These are phyloP conservation scores for Trachelus tabidus DNA, from an alignment of 2,888 invertebrate species.

Conservation along the genomic window DNA sequence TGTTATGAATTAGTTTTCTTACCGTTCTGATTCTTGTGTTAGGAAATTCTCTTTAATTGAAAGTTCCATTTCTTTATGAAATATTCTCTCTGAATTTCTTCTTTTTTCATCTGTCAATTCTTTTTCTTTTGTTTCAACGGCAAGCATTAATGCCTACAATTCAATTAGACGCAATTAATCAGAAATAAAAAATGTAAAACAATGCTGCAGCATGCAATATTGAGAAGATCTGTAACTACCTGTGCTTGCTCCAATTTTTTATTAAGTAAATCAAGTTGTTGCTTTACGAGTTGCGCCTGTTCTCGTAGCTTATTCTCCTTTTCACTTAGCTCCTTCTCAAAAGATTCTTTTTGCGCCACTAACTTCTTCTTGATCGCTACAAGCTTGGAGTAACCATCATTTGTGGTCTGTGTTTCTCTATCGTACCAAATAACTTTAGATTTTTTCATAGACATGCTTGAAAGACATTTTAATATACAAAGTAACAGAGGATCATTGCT, in stretches of 20 bases:
- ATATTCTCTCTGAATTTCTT: slow-evolving; percentile 42
- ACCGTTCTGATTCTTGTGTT: slow-evolving; percentile 54
- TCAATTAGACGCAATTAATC: neutral
- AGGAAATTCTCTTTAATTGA: slow-evolving; percentile 52
- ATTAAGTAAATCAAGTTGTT: slow-evolving; percentile 47
- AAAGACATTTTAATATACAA: slow-evolving; percentile 52
- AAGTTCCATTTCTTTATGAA: slow-evolving; percentile 53
- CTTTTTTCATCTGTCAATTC: slow-evolving; percentile 44
- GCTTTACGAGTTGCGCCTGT: slow-evolving; percentile 48
- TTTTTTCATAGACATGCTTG: slow-evolving; percentile 19
- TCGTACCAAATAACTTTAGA: slow-evolving; percentile 2
- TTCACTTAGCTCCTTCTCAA: slow-evolving; percentile 44
- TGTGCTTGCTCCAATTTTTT: slow-evolving; percentile 53
- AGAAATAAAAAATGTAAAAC: neutral
- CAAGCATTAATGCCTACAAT: slow-evolving; percentile 47
- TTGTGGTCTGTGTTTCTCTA: neutral
- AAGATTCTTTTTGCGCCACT: slow-evolving; percentile 48
- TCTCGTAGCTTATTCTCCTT: slow-evolving; percentile 52
- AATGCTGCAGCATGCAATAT: neutral
- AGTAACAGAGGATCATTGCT: slow-evolving; percentile 52
- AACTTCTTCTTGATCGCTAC: slow-evolving; percentile 45
- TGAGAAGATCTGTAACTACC: slow-evolving; percentile 32
- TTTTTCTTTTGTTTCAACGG: slow-evolving; percentile 47
- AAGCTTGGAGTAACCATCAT: slow-evolving; percentile 25
- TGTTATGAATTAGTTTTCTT: neutral